Evolutionary conservation across 30 jellyfish, hydroid and myxozoan genomes (phyloP).

Genomic region (Hydra vulgaris): DNA sequence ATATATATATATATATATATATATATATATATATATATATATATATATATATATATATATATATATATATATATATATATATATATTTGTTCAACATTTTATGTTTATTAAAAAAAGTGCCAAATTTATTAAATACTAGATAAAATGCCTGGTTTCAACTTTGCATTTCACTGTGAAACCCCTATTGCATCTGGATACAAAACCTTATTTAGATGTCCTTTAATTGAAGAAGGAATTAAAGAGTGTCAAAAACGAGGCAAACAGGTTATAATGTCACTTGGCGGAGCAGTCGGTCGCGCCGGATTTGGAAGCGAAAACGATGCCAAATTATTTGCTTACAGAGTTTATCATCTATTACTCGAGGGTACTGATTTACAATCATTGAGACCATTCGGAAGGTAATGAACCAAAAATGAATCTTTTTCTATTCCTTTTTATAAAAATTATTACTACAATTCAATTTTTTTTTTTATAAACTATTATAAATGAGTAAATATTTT

Average conservation of each 20-base stretch:
- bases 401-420: too few relatives aligned
- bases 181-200: slow-evolving; percentile 80
- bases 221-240: slow-evolving; percentile 61
- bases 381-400: slow-evolving; percentile 94
- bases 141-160: slow-evolving; percentile 85
- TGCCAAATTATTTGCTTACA: slow-evolving; percentile 62
- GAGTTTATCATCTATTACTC: slow-evolving; percentile 72
- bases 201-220: slow-evolving; percentile 65
- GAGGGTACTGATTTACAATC: slow-evolving; percentile 54
- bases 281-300: slow-evolving; percentile 94
- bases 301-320: slow-evolving; percentile 72
- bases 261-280: slow-evolving; percentile 81
- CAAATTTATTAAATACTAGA: slow-evolving; percentile 32
- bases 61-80: too few relatives aligned
- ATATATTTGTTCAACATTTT: too few relatives aligned
- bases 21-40: too few relatives aligned
- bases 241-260: slow-evolving; percentile 84
- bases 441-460: too few relatives aligned
- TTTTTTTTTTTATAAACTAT: background rate
- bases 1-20: too few relatives aligned
- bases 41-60: too few relatives aligned
- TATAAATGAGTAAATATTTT: background rate
- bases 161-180: slow-evolving; percentile 90
- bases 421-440: too few relatives aligned
- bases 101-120: too few relatives aligned